phyloP scores from a whole-genome alignment of 2,113 vertebrate species.

The Crotalus horridus region DNA sequence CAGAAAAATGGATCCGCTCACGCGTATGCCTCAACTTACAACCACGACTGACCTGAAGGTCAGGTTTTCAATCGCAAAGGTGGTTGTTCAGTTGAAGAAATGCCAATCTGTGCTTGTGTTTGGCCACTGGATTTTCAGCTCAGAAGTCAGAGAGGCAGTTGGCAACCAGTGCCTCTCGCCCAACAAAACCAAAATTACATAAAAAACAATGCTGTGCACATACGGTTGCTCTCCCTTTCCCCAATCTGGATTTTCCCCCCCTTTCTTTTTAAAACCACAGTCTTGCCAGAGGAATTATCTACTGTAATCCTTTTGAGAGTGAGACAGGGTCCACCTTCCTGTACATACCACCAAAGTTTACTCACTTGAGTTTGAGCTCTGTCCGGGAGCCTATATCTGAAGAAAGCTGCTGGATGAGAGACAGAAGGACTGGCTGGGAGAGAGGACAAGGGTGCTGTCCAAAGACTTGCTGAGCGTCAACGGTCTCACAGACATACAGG shows the following conservation, averaged over 20 bases:
- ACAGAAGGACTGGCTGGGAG: constrained; percentile 95
- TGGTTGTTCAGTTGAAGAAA: neutral
- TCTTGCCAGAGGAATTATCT: neutral
- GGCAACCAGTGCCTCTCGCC: neutral
- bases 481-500: constrained; percentile 94
- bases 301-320: neutral
- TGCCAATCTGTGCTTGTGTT: neutral
- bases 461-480: constrained; percentile 94
- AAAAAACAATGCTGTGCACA: no score
- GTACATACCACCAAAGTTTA: neutral
- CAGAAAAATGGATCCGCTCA: no score
- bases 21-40: no score
- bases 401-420: constrained; percentile 97
- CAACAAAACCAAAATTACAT: neutral
- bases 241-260: neutral
- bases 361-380: constrained; percentile 94
- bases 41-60: no score
- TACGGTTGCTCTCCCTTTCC: neutral
- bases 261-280: neutral
- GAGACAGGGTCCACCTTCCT: no score
- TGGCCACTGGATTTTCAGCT: neutral
- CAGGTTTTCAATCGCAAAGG: no score
- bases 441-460: constrained; percentile 89
- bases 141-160: neutral
- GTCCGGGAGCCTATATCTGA: constrained; percentile 90